Percentiles rank a stretch among this genome's conserved stretches.
Evolutionary conservation across 1,140 invertebrate genomes (phyloP).

Genomic region (Heliconius hermathena): DNA sequence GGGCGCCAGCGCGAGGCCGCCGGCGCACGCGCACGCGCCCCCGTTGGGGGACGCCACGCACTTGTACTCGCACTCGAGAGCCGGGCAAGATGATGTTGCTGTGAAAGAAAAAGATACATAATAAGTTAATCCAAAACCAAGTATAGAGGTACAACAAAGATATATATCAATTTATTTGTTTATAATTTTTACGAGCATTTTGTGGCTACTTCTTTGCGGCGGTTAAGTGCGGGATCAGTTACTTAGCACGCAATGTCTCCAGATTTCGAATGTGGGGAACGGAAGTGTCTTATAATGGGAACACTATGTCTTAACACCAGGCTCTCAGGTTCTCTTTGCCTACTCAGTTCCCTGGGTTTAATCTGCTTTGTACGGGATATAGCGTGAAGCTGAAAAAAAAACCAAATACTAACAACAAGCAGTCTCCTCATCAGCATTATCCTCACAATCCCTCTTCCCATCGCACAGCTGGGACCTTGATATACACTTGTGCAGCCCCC

Average conservation of each 20-base stretch:
- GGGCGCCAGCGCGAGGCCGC: slow-evolving; percentile 87
- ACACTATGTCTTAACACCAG: too few species aligned
- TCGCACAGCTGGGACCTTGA: slow-evolving; percentile 94
- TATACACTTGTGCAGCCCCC: slow-evolving; percentile 92
- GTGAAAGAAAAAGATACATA: slow-evolving; percentile 34
- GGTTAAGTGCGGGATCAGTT: too few species aligned
- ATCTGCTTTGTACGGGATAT: too few species aligned
- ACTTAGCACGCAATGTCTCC: background rate
- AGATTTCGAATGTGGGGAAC: background rate
- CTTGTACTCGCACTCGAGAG: slow-evolving; percentile 92
- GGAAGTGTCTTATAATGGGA: too few species aligned
- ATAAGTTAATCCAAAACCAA: too few species aligned
- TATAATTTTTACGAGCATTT: too few species aligned
- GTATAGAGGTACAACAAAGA: too few species aligned
- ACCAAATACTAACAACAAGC: slow-evolving; percentile 90
- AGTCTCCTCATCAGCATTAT: slow-evolving; percentile 94
- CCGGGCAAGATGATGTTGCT: slow-evolving; percentile 90
- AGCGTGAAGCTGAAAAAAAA: background rate
- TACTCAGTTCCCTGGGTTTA: too few species aligned
- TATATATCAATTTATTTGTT: too few species aligned
- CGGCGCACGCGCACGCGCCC: slow-evolving; percentile 93
- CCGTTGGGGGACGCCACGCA: slow-evolving; percentile 95
- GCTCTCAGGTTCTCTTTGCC: too few species aligned
- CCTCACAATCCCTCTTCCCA: slow-evolving; percentile 93
- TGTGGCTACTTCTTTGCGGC: too few species aligned